Evolutionary conservation across 2,888 invertebrate species (phyloP), one percentile per base, ranked within the genome.

Genomic region (Cryptus viduatorius): DNA sequence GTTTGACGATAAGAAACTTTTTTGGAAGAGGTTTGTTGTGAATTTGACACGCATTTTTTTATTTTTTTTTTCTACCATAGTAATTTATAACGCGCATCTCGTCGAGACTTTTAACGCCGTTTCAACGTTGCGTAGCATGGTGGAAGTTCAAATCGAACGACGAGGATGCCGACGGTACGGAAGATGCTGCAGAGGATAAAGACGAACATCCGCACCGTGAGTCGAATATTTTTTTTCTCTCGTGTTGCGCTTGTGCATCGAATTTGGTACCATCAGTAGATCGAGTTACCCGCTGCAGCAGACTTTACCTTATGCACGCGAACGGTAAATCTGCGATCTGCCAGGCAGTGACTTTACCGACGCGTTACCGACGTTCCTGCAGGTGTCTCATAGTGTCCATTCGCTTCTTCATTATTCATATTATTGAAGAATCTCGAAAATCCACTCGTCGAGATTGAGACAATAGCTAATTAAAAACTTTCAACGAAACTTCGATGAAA

Each of bases 11-110:
- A 5, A 72, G 81, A 37, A 71, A 83, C 24, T 72, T 88, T 44
- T 87, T 89, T 56, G 78, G 72, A 19, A 85, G 76, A 86, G 88
- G 89, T 88, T 77, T 79, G 64, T 85, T 10, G 8, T 16, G 8
- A 56, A n/a, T 53, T 3, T 19, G 3, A 0, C 3, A 3, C 19
- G n/a, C n/a, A n/a, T n/a, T n/a, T n/a, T n/a, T n/a, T n/a, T 14
- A 14, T n/a, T 44, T 12, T 46, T 61, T 61, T 61, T 37, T 16
- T 31, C 4, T 16, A 1, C 16, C 3, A n/a, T 46, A 1, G 3
- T 56, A n/a, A 14, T 42, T 1, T 24, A 46, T 8, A 46, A 24
- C 16, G 14, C 24, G 44, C 7, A 61, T 16, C 12, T 50, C 50
- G 19, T 19, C 46, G 12, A 12, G 46, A 72, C 24, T 10, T 50